Base-by-base conservation (phyloP, 2,797 vertebrate genomes). In the Pangasius krempfi region DNA sequence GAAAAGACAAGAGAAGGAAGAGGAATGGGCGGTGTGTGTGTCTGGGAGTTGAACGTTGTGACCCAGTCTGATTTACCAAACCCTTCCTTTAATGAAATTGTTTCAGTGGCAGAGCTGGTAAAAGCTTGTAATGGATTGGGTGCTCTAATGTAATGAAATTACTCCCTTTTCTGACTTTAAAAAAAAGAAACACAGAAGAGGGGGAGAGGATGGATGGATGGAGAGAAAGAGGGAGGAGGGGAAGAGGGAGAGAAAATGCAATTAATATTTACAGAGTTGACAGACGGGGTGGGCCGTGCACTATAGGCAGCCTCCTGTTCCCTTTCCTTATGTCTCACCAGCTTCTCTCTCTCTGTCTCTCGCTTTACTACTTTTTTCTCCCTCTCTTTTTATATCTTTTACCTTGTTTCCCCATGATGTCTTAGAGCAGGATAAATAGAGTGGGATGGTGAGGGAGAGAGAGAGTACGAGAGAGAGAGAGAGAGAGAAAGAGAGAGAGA, bases 71-170 rank as follows among this genome's bases (percentile, higher is more conserved):
- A 99, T 99, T 99, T 99, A 99, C 97, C 96, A 97, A 97, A 97
- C 97, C 79, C 97, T 97, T 97, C 96, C 97, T 96, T 98, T 99
- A 99, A 99, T 99, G 98, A 99, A 99, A 99, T 99, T 99, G 98
- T 99, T 99, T 97, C 98, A 97, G 96, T 98, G 98, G 98, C 98
- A 99, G 98, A 97, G 97, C 96, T 96, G 96, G 98, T 99, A 99
- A 99, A 98, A 98, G 98, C 97, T 97, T 96, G 97, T 99, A 99
- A 99, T 99, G 98, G 98, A 99, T 99, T 99, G 98, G 98, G 96
- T 97, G 97, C 97, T 97, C 97, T 98, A 98, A 98, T 99, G 98
- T 99, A 99, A 99, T 99, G 97, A 99, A 98, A 99, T 99, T 98
- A 99, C 97, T 98, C 97, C 97, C 97, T 97, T 94, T 98, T 97